phyloP scores from a whole-genome alignment of 2,888 invertebrate species.

The Tenthredo notha region DNA sequence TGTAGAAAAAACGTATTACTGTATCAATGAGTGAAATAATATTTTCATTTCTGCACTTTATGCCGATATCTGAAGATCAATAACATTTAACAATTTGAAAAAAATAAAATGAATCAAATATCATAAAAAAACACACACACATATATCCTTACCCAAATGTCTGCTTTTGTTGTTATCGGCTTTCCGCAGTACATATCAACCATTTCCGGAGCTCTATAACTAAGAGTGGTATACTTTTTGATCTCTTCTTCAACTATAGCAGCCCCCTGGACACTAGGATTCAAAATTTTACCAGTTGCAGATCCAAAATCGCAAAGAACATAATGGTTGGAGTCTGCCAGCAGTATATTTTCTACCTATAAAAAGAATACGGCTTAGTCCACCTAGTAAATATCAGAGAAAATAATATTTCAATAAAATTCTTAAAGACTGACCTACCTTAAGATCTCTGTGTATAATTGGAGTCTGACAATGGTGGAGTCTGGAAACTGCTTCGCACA shows the following conservation, averaged over 20 bases:
- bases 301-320: conserved; percentile 97
- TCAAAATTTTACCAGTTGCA: conserved; percentile 90
- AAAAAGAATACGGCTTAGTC: conserved; percentile 59
- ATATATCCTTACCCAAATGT: conserved; percentile 87
- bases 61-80: conserved; percentile 35
- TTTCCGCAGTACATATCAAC: conserved; percentile 92
- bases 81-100: background rate
- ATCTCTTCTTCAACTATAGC: conserved; percentile 90
- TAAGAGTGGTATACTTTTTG: conserved; percentile 92
- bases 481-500: conserved; percentile 93
- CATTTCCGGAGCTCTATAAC: conserved; percentile 96
- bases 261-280: conserved; percentile 85
- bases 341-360: conserved; percentile 92
- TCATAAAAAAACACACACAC: background rate
- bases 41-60: conserved; percentile 8
- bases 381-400: background rate
- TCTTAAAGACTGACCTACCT: conserved; percentile 78
- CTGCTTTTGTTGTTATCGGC: conserved; percentile 91
- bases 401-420: conserved; percentile 1
- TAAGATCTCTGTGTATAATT: conserved; percentile 94
- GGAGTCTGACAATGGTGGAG: conserved; percentile 96
- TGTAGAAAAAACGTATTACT: conserved; percentile 33
- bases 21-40: conserved; percentile 8
- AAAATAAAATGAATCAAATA: background rate
- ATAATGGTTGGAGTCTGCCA: conserved; percentile 89